Evolutionary conservation across 2,888 invertebrate species (phyloP), one percentile per base, ranked within the genome.

Genomic region (Epirrita christyi): DNA sequence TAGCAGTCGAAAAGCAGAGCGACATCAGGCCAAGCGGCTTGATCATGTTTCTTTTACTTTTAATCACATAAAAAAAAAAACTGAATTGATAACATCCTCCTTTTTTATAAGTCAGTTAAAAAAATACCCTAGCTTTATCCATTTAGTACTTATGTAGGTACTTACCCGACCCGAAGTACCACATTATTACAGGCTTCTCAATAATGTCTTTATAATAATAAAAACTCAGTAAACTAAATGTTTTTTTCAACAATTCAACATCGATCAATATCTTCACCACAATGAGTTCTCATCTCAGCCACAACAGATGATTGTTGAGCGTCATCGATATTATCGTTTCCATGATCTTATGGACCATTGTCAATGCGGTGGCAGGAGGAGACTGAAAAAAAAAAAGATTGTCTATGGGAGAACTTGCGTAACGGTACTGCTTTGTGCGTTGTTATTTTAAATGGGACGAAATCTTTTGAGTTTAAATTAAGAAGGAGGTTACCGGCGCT

Each of bases 291-390:
- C 36, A 44, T 64, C 59, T 51, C 36, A 44, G 78, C 84, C 83
- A 83, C 84, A 80, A 81, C 80, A 82, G 76, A 74, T 75, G 79
- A 81, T 82, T 84, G 81, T 85, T 85, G 85, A 82, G n/a, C n/a
- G n/a, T n/a, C n/a, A n/a, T 73, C 83, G 84, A 85, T 85, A 77
- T 73, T 87, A 88, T 88, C 88, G 80, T 73, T 83, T 83, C 74
- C 81, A 79, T 78, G 78, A 78, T 81, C 81, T 83, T 82, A 81
- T 80, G 76, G 73, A 72, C 76, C 73, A 85, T 86, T 85, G 86
- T 86, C 69, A 49, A 43, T 43, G 47, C 37, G 70, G 71, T 73
- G 76, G 73, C 80, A 80, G 81, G 85, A 85, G 81, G 76, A 75
- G 69, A 72, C 70, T 75, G 70, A 73, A 75, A 76, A 78, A 75